phyloP scores from a whole-genome alignment of 2,113 vertebrate genomes.

The Cebus imitator region DNA sequence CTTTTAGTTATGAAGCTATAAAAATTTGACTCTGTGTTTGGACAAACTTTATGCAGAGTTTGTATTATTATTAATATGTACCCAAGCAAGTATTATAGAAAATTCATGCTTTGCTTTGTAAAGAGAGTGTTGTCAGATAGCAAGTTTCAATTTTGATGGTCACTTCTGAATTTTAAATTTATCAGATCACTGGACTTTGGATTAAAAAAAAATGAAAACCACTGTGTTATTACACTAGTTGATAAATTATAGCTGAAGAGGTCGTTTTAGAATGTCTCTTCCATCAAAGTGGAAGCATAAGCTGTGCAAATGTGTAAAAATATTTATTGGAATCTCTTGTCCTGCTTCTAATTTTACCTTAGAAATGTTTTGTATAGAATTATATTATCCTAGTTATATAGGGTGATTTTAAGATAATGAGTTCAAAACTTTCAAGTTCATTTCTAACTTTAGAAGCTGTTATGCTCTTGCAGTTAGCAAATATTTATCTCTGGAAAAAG shows the following conservation, averaged over 20 bases:
- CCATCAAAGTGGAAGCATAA: neutral
- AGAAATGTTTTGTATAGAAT: neutral
- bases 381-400: neutral
- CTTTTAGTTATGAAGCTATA: slow-evolving; percentile 8
- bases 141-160: neutral
- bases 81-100: neutral
- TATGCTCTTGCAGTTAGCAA: neutral
- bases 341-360: neutral
- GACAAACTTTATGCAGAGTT: neutral
- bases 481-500: neutral
- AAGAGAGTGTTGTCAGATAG: neutral
- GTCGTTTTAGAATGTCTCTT: neutral
- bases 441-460: slow-evolving; percentile 28
- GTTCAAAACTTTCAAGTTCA: slow-evolving; percentile 35
- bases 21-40: neutral
- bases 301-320: slow-evolving; percentile 1
- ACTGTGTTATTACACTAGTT: neutral
- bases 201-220: neutral
- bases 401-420: slow-evolving; percentile 28
- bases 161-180: neutral
- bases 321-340: neutral
- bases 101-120: neutral
- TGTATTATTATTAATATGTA: neutral
- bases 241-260: neutral
- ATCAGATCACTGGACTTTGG: neutral